phyloP scores from a whole-genome alignment of 2,113 vertebrate genomes.

The Uria lomvia region DNA sequence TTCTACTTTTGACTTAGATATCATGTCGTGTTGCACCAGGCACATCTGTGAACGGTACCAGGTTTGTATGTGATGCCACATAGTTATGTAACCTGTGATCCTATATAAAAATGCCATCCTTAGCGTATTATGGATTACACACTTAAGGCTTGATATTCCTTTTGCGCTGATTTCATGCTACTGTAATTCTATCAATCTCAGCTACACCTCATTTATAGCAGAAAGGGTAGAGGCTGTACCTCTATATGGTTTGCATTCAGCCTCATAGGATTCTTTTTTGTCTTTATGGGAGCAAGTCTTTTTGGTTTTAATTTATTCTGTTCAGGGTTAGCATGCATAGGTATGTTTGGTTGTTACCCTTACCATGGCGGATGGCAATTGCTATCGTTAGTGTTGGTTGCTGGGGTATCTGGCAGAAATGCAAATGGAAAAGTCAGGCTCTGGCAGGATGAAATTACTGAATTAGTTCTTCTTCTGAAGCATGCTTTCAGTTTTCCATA shows the following conservation, averaged over 20 bases:
- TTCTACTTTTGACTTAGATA: background rate
- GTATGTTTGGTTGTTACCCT: background rate
- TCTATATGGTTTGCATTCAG: background rate
- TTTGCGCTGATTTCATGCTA: background rate
- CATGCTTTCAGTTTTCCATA: background rate
- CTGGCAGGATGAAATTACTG: background rate
- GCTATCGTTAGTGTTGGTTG: background rate
- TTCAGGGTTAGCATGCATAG: background rate
- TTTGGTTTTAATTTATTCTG: background rate
- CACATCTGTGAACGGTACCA: background rate
- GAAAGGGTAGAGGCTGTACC: background rate
- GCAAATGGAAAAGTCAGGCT: background rate
- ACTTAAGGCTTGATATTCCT: background rate
- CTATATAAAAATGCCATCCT: background rate
- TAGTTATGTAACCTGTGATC: background rate
- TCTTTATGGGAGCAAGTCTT: background rate
- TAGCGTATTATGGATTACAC: background rate
- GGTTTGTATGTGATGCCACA: background rate
- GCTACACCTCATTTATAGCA: background rate
- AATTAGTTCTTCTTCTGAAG: background rate
- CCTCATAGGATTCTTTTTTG: background rate
- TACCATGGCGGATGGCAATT: background rate
- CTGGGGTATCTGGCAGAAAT: background rate
- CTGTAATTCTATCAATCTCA: background rate
- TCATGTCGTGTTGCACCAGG: background rate